These are phyloP conservation scores for Zaprionus gabonicus DNA, from an alignment of 1,140 invertebrate genomes.

Conservation along the genomic window DNA sequence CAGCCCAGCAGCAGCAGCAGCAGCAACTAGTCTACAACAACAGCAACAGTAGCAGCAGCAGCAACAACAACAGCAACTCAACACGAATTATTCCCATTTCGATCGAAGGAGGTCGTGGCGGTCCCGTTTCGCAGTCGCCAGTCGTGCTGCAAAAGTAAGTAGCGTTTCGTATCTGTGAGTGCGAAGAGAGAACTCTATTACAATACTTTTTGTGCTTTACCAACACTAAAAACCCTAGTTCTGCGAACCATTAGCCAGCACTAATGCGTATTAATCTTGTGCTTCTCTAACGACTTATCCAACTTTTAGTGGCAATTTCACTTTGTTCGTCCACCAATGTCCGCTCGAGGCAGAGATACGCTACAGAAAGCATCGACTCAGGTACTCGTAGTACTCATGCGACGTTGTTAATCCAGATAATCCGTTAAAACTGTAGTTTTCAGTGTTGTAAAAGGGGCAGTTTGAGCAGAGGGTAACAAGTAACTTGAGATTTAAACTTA, in stretches of 20 bases:
- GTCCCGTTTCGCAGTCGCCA: conserved; percentile 76
- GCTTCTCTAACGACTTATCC: conserved; percentile 56
- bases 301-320: conserved; percentile 78
- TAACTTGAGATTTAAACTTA: not conserved
- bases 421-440: conserved; percentile 23
- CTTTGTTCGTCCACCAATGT: conserved; percentile 81
- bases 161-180: not conserved
- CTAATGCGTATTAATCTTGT: conserved; percentile 75
- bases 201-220: conserved; percentile 60
- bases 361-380: conserved; percentile 81
- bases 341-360: conserved; percentile 83
- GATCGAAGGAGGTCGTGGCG: conserved; percentile 71
- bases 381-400: conserved; percentile 62
- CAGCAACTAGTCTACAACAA: conserved; percentile 56
- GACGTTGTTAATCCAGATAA: conserved; percentile 18
- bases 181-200: not conserved
- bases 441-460: conserved; percentile 33
- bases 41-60: conserved; percentile 60
- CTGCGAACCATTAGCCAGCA: conserved; percentile 42
- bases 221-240: conserved; percentile 52
- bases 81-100: conserved; percentile 79
- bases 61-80: conserved; percentile 62
- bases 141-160: conserved; percentile 83
- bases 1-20: conserved; percentile 42
- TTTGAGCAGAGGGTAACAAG: not conserved